Conservation (phyloP, 64 coral and sea anemone genomes). For the Stylophora pistillata region DNA sequence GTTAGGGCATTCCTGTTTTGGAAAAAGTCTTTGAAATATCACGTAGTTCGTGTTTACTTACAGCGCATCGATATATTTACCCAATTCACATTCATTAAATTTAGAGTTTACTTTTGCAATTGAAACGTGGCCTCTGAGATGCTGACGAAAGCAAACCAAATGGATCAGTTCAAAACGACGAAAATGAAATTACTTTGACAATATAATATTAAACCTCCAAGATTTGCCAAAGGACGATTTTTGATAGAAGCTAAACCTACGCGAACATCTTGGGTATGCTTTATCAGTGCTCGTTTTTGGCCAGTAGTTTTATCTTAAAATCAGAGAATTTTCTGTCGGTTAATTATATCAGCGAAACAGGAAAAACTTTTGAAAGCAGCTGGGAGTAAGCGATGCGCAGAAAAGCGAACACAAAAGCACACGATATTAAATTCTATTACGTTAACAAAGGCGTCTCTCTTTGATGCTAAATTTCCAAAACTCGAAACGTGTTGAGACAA, state of each 20-base stretch:
- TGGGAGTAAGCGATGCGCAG: slow-evolving; percentile 11
- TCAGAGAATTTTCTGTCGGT: neutral
- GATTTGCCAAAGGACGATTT: neutral
- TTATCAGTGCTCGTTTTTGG: neutral
- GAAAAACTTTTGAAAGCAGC: slow-evolving; percentile 25
- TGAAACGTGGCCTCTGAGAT: neutral
- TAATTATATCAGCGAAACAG: slow-evolving; percentile 2
- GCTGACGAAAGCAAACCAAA: neutral
- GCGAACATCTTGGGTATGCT: neutral
- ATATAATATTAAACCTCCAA: too few species aligned
- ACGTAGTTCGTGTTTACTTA: neutral
- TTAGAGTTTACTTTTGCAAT: neutral
- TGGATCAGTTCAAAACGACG: neutral
- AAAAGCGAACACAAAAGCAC: neutral
- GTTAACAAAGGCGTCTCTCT: neutral
- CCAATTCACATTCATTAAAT: neutral
- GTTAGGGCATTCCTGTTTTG: neutral
- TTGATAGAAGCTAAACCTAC: neutral
- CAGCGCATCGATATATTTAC: slow-evolving; percentile 36
- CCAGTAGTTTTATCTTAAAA: neutral
- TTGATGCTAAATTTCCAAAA: slow-evolving; percentile 1
- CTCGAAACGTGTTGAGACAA: slow-evolving; percentile 30
- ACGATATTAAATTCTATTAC: slow-evolving; percentile 11
- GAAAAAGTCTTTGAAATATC: neutral
- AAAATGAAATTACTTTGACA: too few species aligned